Evolutionary conservation across 2,797 vertebrate genomes (phyloP), one percentile per base, ranked within the genome.

Genomic region (Triplophysa yarkandensis): DNA sequence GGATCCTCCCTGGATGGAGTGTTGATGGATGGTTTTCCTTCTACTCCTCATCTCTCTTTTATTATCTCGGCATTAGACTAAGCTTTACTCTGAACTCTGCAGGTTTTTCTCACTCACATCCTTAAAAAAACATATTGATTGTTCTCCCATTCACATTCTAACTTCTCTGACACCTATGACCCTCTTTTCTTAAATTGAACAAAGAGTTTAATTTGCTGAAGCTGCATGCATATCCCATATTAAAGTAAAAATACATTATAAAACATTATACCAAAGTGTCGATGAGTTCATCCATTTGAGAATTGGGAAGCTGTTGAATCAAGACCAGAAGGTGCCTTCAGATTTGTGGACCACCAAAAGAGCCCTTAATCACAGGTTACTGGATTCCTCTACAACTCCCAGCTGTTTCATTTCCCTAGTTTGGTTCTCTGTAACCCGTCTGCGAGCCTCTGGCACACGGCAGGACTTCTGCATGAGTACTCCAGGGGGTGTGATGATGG

Each of bases 21-120:
- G 87, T 90, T 87, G 90, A 82, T 85, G 39, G 85, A 87, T 88
- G 85, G 83, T 89, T 84, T 85, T 84, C 77, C 89, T 92, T 91
- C 92, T 93, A 90, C 48, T 39, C 3, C 19, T 63, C 32, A 25
- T 32, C 34, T n/a, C 44, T 54, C 64, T 55, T 23, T 17, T 25
- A 48, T 52, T 62, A 72, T 64, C 69, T 46, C 50, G 5, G 34
- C 2, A 6, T 74, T 39, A 55, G 50, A 65, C 8, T n/a, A 19
- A 46, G 10, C 2, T 46, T 19, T 7, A 19, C 2, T 46, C 44
- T 46, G 17, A 19, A 46, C 44, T 46, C 6, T 64, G 23, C 27
- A 10, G 21, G 30, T 25, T 57, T 66, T 39, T 65, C 68, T 55
- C 32, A 17, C 27, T 36, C 7, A n/a, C 30, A 19, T 23, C 48